Conservation (phyloP, 2,888 invertebrate genomes). For the Saturnia japonica region DNA sequence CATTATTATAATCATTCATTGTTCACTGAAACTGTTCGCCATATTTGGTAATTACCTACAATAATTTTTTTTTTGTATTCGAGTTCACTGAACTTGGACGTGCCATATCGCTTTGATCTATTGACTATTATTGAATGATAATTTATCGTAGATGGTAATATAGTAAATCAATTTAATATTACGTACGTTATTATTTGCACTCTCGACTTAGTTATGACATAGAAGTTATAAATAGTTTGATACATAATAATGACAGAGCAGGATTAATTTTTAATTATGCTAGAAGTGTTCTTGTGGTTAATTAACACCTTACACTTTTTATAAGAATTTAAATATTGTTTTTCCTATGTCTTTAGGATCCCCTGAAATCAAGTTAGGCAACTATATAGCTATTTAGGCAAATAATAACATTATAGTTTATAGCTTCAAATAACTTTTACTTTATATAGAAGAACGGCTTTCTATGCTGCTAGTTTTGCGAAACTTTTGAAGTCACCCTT, state of each 20-base stretch:
- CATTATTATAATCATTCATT: neutral
- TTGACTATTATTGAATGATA: neutral
- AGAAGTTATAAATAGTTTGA: no score
- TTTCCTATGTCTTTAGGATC: neutral
- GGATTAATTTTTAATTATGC: neutral
- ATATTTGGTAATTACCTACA: neutral
- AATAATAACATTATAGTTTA: neutral
- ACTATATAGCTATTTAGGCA: no score
- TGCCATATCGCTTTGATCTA: neutral
- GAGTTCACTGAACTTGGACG: neutral
- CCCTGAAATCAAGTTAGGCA: neutral
- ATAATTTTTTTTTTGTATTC: neutral
- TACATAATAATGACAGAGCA: neutral
- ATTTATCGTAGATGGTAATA: neutral
- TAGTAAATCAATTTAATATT: neutral
- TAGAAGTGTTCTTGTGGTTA: neutral
- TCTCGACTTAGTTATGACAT: no score
- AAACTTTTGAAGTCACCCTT: neutral
- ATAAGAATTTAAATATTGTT: neutral
- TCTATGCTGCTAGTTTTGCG: neutral
- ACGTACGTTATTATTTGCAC: neutral
- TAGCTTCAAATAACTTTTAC: conserved; percentile 3
- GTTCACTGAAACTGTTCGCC: neutral
- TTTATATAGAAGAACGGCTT: neutral
- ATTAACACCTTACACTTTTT: neutral